Conservation (phyloP, 2,113 vertebrate species). For the Plectropomus leopardus region DNA sequence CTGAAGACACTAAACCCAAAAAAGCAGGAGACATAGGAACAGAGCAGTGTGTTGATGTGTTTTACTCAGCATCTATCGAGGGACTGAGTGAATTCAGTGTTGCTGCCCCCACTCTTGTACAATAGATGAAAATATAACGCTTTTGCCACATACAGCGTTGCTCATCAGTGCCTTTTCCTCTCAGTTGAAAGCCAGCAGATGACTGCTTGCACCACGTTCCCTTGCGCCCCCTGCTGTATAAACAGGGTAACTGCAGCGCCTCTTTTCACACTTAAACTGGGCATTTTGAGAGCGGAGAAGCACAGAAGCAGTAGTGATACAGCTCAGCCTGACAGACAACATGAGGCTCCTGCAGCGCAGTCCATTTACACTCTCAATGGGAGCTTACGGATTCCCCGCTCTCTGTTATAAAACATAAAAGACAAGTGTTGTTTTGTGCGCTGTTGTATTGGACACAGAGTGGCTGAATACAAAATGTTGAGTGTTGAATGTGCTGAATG, state of each 20-base stretch:
- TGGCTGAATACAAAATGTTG: not conserved
- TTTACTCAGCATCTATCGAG: not conserved
- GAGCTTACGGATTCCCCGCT: constrained; percentile 43
- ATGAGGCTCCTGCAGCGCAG: constrained; percentile 34
- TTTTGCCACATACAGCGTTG: constrained; percentile 41
- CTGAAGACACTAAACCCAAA: not conserved
- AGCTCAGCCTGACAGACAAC: constrained; percentile 37
- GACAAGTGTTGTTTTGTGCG: not conserved
- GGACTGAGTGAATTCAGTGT: not conserved
- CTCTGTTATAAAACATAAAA: constrained; percentile 39
- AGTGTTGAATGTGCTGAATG: not conserved
- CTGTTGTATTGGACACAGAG: not conserved
- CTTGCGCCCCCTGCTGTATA: constrained; percentile 78
- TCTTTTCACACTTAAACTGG: constrained; percentile 6
- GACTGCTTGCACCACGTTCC: constrained; percentile 25
- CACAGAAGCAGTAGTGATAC: constrained; percentile 38
- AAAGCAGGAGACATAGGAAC: not conserved
- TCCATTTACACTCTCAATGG: constrained; percentile 64
- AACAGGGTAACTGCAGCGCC: constrained; percentile 44
- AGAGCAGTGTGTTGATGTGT: constrained; percentile 4
- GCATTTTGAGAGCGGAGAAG: constrained; percentile 24
- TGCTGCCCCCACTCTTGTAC: not conserved
- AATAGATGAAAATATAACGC: constrained; percentile 24
- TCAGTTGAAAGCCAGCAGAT: constrained; percentile 23
- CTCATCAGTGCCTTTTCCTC: constrained; percentile 39